Conservation (phyloP, 2,888 invertebrate species). For the Melinaea menophilus region DNA sequence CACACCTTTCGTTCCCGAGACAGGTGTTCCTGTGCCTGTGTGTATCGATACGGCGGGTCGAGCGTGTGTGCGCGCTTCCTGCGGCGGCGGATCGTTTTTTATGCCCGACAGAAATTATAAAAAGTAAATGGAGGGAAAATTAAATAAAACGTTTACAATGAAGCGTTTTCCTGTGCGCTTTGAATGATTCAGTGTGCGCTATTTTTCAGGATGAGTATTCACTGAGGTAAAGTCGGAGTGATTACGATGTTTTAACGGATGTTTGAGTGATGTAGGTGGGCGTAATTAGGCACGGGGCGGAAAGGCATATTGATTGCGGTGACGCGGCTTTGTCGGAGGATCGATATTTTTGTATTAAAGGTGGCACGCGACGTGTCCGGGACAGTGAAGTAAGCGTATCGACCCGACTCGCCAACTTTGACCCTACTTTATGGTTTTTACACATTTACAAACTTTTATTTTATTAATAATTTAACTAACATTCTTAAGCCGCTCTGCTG, state of each 20-base stretch:
- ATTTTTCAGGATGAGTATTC: conserved; percentile 66
- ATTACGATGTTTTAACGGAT: conserved; percentile 67
- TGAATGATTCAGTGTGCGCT: conserved; percentile 73
- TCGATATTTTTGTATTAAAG: conserved; percentile 77
- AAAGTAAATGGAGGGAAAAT: conserved; percentile 78
- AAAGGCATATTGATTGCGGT: conserved; percentile 78
- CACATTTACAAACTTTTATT: background rate
- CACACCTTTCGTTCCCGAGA: conserved; percentile 77
- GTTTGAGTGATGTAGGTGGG: conserved; percentile 74
- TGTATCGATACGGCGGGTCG: conserved; percentile 60
- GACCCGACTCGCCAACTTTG: conserved; percentile 64
- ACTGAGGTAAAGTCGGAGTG: conserved; percentile 50
- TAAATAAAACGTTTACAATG: conserved; percentile 78
- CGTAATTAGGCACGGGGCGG: conserved; percentile 76
- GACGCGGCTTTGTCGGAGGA: conserved; percentile 74
- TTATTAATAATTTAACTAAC: no score
- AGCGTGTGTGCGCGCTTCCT: conserved; percentile 70
- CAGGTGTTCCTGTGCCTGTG: conserved; percentile 73
- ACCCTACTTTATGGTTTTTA: conserved; percentile 58
- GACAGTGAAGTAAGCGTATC: conserved; percentile 65
- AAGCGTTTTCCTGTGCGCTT: conserved; percentile 76
- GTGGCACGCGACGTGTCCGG: conserved; percentile 75
- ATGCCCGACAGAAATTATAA: conserved; percentile 77
- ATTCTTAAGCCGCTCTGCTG: no score
- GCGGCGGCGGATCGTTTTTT: conserved; percentile 77